Base-by-base conservation (phyloP, 2,113 vertebrate genomes). In the Machaerirhynchus nigripectus region DNA sequence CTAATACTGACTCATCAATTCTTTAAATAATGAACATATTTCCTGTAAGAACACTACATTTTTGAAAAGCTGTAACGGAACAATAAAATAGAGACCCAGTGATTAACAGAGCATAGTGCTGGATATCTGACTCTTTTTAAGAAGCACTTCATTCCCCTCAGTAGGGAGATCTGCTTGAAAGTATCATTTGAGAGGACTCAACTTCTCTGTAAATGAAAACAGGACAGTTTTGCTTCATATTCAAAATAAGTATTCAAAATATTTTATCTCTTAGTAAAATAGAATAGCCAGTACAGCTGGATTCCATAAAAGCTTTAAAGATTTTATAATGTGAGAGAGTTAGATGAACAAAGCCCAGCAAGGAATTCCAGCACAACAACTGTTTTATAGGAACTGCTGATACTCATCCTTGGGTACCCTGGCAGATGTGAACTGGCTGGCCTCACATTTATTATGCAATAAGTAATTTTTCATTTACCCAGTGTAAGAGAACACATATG, bases 241-340 rank as follows among this genome's bases (percentile, higher is more conserved):
- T 74, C 59, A 80, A 97, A 94, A 42, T 37, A 64, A 53, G 39
- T 53, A 78, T 82, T 94, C 31, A 92, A 96, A 80, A 81, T 92
- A 94, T 87, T 96, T 93, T 94, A 87, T 83, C 79, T 88, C 17
- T 47, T 47, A 31, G 24, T 47, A 89, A 89, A 91, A 87, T 11
- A 61, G 53, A 84, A 13, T 44, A 86, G 13, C 33, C 75, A 30
- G 53, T 78, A 50, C 69, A 78, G 15, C 35, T 50, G 27, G 44
- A 60, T 90, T 88, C 42, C 23, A 21, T 23, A 23, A 55, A 50
- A 53, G 15, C 24, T 33, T 57, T 69, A 33, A 68, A 31, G 11
- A 33, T 42, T 63, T 81, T 27, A 56, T 27, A 56, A 3, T 13
- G 12, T 10, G 17, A 56, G 22, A 2, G 5, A 67, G 11, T 35